These are phyloP conservation scores for Pristiophorus japonicus DNA, from an alignment of 2,113 vertebrate genomes.

Conservation along the genomic window DNA sequence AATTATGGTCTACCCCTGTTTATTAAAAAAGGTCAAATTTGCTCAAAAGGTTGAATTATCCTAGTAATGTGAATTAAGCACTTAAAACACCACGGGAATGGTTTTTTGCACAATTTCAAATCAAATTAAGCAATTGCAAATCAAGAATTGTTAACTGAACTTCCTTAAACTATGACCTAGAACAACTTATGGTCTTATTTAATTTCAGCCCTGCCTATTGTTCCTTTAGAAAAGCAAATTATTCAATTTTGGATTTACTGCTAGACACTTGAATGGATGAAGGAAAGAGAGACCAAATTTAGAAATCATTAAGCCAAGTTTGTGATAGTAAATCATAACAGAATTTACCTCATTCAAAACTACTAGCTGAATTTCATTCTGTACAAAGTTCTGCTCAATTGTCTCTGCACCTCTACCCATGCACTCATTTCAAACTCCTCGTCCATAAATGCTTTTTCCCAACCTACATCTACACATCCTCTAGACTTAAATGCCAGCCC, in stretches of 20 bases:
- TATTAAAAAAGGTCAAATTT: neutral
- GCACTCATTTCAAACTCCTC: neutral
- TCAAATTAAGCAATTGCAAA: neutral
- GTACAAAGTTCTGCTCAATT: neutral
- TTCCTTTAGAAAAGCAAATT: neutral
- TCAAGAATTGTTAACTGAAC: neutral
- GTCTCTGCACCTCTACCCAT: neutral
- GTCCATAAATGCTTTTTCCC: neutral
- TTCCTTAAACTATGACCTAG: neutral
- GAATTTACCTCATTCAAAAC: too few relatives aligned
- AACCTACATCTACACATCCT: neutral
- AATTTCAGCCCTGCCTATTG: neutral
- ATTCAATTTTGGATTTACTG: neutral
- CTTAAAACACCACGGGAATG: neutral
- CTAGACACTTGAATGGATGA: neutral
- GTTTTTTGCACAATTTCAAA: neutral
- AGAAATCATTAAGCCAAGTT: neutral
- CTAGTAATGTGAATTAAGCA: neutral
- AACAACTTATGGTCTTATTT: neutral
- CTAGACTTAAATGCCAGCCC: too few relatives aligned
- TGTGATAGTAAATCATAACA: too few relatives aligned
- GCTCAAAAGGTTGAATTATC: neutral
- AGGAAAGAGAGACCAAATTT: neutral
- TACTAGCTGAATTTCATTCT: too few relatives aligned
- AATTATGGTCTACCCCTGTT: neutral